A percentile compares a stretch with the other conserved stretches of the same genome.
phyloP scores from a whole-genome alignment of 1,140 invertebrate genomes.

The Tetragonula clypearis region DNA sequence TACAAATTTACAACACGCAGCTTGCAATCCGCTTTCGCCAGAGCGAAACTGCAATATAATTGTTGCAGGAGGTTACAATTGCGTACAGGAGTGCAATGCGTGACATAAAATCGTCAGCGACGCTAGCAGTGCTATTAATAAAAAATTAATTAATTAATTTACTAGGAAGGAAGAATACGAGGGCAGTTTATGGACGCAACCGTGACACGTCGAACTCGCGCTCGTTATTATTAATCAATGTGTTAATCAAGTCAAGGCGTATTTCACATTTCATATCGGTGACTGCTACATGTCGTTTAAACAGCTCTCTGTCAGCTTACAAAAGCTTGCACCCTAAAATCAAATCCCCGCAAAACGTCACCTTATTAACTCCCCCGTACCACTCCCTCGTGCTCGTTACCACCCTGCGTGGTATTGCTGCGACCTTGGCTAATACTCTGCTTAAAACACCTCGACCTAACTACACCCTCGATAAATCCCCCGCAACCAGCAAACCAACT shows the following conservation, averaged over 20 bases:
- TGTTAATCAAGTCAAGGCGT: not conserved
- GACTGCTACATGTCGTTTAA: not conserved
- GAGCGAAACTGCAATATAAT: not conserved
- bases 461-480: not conserved
- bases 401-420: not conserved
- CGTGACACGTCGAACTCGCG: not conserved
- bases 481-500: not conserved
- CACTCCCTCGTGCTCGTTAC: not conserved
- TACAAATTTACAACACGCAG: not conserved
- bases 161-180: not conserved
- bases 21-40: not conserved
- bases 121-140: not conserved
- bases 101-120: not conserved
- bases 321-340: not conserved
- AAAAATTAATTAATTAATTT: slow-evolving; percentile 17
- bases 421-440: not conserved
- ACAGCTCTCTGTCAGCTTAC: too few species aligned
- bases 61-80: too few species aligned
- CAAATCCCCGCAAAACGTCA: not conserved
- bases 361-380: slow-evolving; percentile 2
- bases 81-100: not conserved
- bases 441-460: slow-evolving; percentile 15
- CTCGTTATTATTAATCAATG: not conserved
- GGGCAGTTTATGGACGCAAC: not conserved
- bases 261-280: not conserved